These are phyloP conservation scores for Enoplosus armatus DNA, from an alignment of 2,797 vertebrate genomes.

Conservation along the genomic window DNA sequence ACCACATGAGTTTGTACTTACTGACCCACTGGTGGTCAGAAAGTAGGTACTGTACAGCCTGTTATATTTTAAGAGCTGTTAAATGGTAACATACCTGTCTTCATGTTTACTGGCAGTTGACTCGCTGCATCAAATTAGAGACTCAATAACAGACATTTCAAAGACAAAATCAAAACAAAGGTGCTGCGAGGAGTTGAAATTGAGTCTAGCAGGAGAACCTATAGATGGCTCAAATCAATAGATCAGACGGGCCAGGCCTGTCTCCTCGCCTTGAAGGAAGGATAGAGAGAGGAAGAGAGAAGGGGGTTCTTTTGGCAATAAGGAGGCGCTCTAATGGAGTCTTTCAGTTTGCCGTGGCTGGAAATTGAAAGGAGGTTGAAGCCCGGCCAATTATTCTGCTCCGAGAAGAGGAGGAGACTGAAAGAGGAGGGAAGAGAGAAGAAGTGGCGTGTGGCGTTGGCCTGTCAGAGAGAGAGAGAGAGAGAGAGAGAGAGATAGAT, in stretches of 20 bases:
- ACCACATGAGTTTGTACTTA: neutral
- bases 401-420: constrained; percentile 69
- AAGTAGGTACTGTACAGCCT: neutral
- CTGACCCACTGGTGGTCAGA: neutral
- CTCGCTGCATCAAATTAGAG: constrained; percentile 37
- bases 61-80: constrained; percentile 22
- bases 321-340: constrained; percentile 78
- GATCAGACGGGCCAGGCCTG: constrained; percentile 55
- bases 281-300: neutral
- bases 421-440: constrained; percentile 60
- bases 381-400: constrained; percentile 80
- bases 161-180: constrained; percentile 52
- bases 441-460: constrained; percentile 75
- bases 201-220: constrained; percentile 44
- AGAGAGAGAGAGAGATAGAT: constrained; percentile 27
- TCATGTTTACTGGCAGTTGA: constrained; percentile 46
- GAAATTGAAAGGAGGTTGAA: constrained; percentile 83
- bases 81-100: constrained; percentile 29
- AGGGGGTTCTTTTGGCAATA: constrained; percentile 67
- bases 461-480: constrained; percentile 29
- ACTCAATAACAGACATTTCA: constrained; percentile 24
- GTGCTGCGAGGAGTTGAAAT: constrained; percentile 41
- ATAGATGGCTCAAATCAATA: constrained; percentile 69
- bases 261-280: constrained; percentile 56
- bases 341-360: constrained; percentile 81